These are phyloP conservation scores for Periophthalmus modestus DNA, from an alignment of 2,113 vertebrate species.

Conservation along the genomic window DNA sequence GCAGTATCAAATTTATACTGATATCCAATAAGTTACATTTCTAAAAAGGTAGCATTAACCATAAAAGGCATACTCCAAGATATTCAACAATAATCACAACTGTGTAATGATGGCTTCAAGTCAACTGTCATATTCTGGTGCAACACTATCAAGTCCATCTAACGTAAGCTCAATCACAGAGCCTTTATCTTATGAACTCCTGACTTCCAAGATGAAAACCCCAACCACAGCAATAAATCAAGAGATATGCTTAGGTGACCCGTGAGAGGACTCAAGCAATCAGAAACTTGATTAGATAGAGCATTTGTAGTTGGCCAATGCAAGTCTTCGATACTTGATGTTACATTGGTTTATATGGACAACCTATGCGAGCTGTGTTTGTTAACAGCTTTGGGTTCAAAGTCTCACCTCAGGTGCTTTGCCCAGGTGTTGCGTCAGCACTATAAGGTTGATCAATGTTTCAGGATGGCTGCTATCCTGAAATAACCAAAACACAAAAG, in stretches of 20 bases:
- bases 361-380: background rate
- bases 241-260: constrained; percentile 24
- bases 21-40: background rate
- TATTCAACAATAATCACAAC: constrained; percentile 39
- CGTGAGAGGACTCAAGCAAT: constrained; percentile 20
- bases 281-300: constrained; percentile 7
- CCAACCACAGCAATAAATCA: constrained; percentile 18
- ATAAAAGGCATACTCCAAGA: constrained; percentile 24
- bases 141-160: constrained; percentile 34
- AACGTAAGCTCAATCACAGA: constrained; percentile 25
- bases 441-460: constrained; percentile 91
- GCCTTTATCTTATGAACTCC: constrained; percentile 63
- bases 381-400: constrained; percentile 37
- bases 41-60: constrained; percentile 15
- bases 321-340: background rate
- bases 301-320: constrained; percentile 2
- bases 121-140: constrained; percentile 27
- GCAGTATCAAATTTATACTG: background rate
- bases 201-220: constrained; percentile 32
- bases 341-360: background rate
- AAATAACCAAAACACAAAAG: constrained; percentile 16
- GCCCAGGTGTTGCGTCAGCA: constrained; percentile 92
- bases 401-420: constrained; percentile 90
- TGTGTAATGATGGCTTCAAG: constrained; percentile 8
- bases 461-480: constrained; percentile 95